Evolutionary conservation across 2,797 vertebrate genomes (phyloP).

Genomic region (Artibeus jamaicensis): DNA sequence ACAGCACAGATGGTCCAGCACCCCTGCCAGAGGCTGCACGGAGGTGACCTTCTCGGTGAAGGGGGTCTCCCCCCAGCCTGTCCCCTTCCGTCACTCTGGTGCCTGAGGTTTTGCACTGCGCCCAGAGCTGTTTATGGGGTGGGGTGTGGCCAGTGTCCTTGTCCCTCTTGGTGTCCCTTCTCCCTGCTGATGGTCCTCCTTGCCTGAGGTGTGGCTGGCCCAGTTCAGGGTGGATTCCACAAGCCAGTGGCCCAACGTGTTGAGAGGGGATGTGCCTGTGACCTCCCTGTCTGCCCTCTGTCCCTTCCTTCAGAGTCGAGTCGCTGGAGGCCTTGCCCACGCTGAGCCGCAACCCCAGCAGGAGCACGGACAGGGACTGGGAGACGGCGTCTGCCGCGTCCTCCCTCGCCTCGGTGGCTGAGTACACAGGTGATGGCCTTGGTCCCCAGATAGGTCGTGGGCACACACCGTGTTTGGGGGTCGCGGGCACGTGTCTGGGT

Average conservation of each 20-base stretch:
- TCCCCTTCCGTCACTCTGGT: fast-evolving
- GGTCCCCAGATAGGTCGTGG: fast-evolving
- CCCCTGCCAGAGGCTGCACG: background rate
- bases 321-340: constrained; percentile 94
- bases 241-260: fast-evolving
- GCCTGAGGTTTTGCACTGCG: too few species aligned
- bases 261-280: background rate
- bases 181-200: fast-evolving
- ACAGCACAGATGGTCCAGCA: fast-evolving
- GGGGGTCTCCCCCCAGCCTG: fast-evolving
- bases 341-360: constrained; percentile 91
- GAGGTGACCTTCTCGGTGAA: background rate
- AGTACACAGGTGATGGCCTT: constrained; percentile 90
- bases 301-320: constrained; percentile 82
- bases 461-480: fast-evolving
- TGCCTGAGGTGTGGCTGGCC: background rate
- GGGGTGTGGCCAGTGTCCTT: fast-evolving
- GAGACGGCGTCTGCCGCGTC: constrained; percentile 97
- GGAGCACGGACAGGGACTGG: constrained; percentile 95
- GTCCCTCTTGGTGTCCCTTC: too few species aligned
- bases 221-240: background rate
- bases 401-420: constrained; percentile 96
- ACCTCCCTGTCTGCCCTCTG: background rate
- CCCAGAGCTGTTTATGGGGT: fast-evolving
- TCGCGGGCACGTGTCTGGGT: fast-evolving